phyloP scores from a whole-genome alignment of 1,140 invertebrate genomes.

The Lepidurus couesii region DNA sequence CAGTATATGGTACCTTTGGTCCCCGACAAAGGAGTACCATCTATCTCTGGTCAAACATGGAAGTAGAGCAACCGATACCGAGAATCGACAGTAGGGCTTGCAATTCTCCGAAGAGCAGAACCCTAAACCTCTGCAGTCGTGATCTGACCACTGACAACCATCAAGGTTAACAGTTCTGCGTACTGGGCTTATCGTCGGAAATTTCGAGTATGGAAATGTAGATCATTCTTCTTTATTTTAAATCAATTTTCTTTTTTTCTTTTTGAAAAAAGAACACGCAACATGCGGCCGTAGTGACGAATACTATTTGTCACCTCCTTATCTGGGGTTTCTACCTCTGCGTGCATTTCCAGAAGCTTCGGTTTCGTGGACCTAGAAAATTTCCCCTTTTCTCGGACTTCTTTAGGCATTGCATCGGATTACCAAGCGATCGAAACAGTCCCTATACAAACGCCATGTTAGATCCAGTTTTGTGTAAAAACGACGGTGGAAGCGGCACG shows the following conservation, averaged over 20 bases:
- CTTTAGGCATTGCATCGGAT: background rate
- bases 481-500: background rate
- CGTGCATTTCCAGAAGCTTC: background rate
- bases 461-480: background rate
- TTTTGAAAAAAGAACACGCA: background rate
- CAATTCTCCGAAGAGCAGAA: background rate
- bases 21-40: background rate
- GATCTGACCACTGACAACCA: conserved; percentile 4
- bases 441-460: background rate
- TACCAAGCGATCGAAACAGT: background rate
- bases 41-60: background rate
- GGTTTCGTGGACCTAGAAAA: background rate
- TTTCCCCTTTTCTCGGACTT: background rate
- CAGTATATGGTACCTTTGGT: background rate
- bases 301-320: background rate
- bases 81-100: background rate
- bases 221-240: background rate
- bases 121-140: background rate
- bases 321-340: background rate
- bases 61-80: conserved; percentile 4
- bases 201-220: background rate
- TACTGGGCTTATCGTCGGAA: background rate
- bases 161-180: conserved; percentile 2
- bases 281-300: too few species aligned
- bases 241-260: background rate